A percentile compares a stretch with the other conserved stretches of the same genome.
phyloP scores from a whole-genome alignment of 2,888 invertebrate genomes.

The Buathra laborator region DNA sequence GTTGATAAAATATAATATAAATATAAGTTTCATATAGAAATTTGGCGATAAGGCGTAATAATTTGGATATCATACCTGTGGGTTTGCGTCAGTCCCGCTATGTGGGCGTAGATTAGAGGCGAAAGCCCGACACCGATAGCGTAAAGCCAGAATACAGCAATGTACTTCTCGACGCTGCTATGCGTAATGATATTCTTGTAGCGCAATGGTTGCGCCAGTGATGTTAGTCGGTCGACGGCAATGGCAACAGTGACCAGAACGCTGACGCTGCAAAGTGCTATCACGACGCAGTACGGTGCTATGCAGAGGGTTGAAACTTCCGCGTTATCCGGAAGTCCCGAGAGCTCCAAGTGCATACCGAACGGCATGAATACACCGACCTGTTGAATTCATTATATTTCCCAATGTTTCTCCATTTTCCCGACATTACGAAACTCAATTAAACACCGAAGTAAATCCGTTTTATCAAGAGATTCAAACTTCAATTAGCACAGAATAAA shows the following conservation, averaged over 20 bases:
- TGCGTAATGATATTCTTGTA: conserved; percentile 89
- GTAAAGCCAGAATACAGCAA: conserved; percentile 88
- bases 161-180: conserved; percentile 87
- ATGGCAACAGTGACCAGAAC: conserved; percentile 88
- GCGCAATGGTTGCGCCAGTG: conserved; percentile 88
- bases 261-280: conserved; percentile 87
- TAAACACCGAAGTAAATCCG: background rate
- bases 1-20: too few species aligned
- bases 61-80: conserved; percentile 74
- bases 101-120: conserved; percentile 86
- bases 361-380: conserved; percentile 87
- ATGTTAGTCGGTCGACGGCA: conserved; percentile 88
- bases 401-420: background rate
- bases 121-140: conserved; percentile 87
- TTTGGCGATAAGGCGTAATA: too few species aligned
- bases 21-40: too few species aligned
- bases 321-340: conserved; percentile 84
- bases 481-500: background rate
- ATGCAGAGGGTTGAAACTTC: conserved; percentile 86
- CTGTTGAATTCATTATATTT: conserved; percentile 72
- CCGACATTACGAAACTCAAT: background rate
- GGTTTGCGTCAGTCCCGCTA: conserved; percentile 79
- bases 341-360: conserved; percentile 87
- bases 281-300: conserved; percentile 87
- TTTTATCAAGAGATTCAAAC: background rate